Base-by-base conservation (phyloP, 2,113 vertebrate species). In the Apus apus region DNA sequence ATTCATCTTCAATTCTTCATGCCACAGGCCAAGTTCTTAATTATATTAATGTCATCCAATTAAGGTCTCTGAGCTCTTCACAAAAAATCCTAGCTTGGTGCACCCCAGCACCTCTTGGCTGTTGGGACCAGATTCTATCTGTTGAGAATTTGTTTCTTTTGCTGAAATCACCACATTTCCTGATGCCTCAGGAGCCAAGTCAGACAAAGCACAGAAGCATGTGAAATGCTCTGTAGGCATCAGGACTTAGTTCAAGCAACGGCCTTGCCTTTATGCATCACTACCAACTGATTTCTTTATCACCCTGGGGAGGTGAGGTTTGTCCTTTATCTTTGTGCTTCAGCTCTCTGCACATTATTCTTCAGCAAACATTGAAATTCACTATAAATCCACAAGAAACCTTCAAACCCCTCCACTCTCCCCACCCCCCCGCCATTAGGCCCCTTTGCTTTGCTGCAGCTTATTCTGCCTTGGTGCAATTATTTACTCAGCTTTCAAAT, bases 331-430 rank as follows among this genome's bases (percentile, higher is more conserved):
- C 87, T 96, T 90, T 57, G 25, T 3, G 4, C 67, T 93, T 93
- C 75, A 84, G 79, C 54, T 93, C 80, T 72, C 85, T 70, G 45
- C 23, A 53, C 9, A 8, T 80, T 90, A 80, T 53, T 97, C 82
- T 91, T 94, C 48, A 51, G 68, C 60, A 94, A 94, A 96, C 58
- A 90, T 81, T 97, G 64, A 92, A 91, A 95, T 87, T 96, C 87
- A 48, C 13, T 36, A 56, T 80, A 91, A 94, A 83, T 83, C 64
- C 73, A 71, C 46, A 89, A 61, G 40, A 71, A 81, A 32, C 21
- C 0, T 25, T 40, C n/a, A n/a, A n/a, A n/a, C n/a, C n/a, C n/a
- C n/a, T n/a, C n/a, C n/a, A n/a, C n/a, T n/a, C n/a, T n/a, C n/a
- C n/a, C n/a, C n/a, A n/a, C n/a, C n/a, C 38, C 17, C 18, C 51